Evolutionary conservation across 2,888 invertebrate species (phyloP), one percentile per base, ranked within the genome.

Genomic region (Yponomeuta sedellus): DNA sequence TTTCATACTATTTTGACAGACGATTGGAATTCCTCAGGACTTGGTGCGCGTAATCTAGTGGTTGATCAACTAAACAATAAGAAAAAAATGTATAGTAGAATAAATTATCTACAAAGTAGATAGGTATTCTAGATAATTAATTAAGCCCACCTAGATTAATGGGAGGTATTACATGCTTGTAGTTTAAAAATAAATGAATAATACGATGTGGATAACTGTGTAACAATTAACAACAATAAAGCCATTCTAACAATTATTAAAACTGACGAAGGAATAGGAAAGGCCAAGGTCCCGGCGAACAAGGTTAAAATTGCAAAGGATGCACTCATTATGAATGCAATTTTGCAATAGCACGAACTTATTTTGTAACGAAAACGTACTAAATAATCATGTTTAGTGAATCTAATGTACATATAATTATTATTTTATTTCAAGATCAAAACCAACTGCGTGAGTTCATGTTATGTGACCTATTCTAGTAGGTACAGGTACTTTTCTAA

Each of bases 311-410:
- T 61, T 20, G 63, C 25, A 56, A 56, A 64, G 52, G 64, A 64
- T 64, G 57, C 64, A 64, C 64, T 56, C 64, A 28, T 19, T 5
- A 56, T 57, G 56, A 56, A 28, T 64, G 64, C 64, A 34, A 66
- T 66, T 62, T 19, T 28, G 10, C 25, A 61, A 61, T 22, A 28
- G 19, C 70, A 61, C 19, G 20, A 58, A n/a, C 28, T 5, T 16
- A 6, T 59, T 59, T 59, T 12, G 12, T 22, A 25, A 10, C 12
- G 22, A 20, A 59, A 59, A 20, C 20, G 25, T 59, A 20, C 20
- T 3, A 34, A 34, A 34, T 34, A 34, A 59, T 59, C 25, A 59
- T 20, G 25, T 12, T 12, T 52, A 4, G 12, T 52, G 44, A 3
- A 52, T 52, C 44, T 12, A 16, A 3, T 16, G 12, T 34, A 34